Evolutionary conservation across 1,140 invertebrate species (phyloP).

Genomic region (Hylyphantes graminicola): DNA sequence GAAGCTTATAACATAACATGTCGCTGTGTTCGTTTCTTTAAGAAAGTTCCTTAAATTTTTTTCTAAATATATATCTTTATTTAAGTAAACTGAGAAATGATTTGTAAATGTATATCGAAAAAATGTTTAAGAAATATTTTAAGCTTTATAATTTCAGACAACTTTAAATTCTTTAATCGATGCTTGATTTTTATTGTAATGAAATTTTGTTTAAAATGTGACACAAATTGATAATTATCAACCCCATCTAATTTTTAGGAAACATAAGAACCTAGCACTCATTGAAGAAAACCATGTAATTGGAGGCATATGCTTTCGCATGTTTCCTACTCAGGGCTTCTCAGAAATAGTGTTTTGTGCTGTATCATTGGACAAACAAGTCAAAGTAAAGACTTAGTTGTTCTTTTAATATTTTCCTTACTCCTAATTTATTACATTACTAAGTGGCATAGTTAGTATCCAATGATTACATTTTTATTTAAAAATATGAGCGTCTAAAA

Average conservation of each 20-base stretch:
- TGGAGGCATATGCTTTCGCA: slow-evolving; percentile 97
- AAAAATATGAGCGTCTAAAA: not conserved
- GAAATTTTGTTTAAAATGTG: not conserved
- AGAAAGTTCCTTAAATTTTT: too few relatives aligned
- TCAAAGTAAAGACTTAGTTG: slow-evolving; percentile 70
- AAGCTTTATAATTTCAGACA: too few relatives aligned
- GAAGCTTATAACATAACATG: not conserved
- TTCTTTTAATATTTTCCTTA: not conserved
- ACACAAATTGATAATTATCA: not conserved
- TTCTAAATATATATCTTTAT: too few relatives aligned
- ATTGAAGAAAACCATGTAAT: slow-evolving; percentile 94
- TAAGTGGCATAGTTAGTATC: too few relatives aligned
- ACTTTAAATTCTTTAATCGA: too few relatives aligned
- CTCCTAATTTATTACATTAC: too few relatives aligned
- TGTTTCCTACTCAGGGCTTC: slow-evolving; percentile 94
- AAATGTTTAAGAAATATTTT: too few relatives aligned
- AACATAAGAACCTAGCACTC: slow-evolving; percentile 92
- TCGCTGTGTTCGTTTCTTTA: not conserved
- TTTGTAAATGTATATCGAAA: too few relatives aligned
- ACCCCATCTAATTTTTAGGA: slow-evolving; percentile 72
- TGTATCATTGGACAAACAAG: slow-evolving; percentile 95
- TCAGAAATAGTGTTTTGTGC: slow-evolving; percentile 99
- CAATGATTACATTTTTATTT: not conserved
- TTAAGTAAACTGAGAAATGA: too few relatives aligned
- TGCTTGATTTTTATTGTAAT: not conserved